These are phyloP conservation scores for Acromyrmex heyeri DNA, from an alignment of 1,140 invertebrate species.

Conservation along the genomic window DNA sequence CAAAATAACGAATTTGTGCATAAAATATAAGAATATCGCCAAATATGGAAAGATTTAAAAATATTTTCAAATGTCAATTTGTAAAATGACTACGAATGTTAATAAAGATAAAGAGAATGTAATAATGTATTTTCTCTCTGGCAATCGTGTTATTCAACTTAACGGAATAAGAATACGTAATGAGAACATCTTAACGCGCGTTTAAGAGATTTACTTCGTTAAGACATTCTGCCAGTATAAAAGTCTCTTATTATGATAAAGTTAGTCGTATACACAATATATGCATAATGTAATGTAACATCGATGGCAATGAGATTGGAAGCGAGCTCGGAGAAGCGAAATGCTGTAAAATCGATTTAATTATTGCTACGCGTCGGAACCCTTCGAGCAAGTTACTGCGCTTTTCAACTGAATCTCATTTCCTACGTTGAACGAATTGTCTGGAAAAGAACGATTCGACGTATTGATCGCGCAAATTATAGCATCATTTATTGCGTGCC, in stretches of 20 bases:
- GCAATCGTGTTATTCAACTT: slow-evolving; percentile 66
- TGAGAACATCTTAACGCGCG: not conserved
- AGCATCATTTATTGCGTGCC: slow-evolving; percentile 9
- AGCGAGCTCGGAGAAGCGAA: not conserved
- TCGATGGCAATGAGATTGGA: not conserved
- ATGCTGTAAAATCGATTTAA: slow-evolving; percentile 58
- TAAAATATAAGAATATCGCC: not conserved
- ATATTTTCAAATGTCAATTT: not conserved
- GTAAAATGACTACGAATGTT: not conserved
- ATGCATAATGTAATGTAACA: slow-evolving; percentile 5
- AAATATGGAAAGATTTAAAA: not conserved
- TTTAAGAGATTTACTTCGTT: slow-evolving; percentile 70
- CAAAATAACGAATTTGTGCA: not conserved
- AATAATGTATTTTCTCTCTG: not conserved
- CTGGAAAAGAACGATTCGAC: slow-evolving; percentile 25
- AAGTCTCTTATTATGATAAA: slow-evolving; percentile 72
- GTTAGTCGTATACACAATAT: slow-evolving; percentile 41
- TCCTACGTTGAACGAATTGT: slow-evolving; percentile 13
- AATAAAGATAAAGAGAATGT: slow-evolving; percentile 34
- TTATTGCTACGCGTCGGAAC: slow-evolving; percentile 12
- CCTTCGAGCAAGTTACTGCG: slow-evolving; percentile 38
- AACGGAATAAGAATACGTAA: slow-evolving; percentile 42
- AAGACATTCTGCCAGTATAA: slow-evolving; percentile 65
- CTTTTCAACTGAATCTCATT: slow-evolving; percentile 28
- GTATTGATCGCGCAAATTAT: slow-evolving; percentile 45